Base-by-base conservation (phyloP, 1,140 invertebrate species). In the Dendrolimus kikuchii region DNA sequence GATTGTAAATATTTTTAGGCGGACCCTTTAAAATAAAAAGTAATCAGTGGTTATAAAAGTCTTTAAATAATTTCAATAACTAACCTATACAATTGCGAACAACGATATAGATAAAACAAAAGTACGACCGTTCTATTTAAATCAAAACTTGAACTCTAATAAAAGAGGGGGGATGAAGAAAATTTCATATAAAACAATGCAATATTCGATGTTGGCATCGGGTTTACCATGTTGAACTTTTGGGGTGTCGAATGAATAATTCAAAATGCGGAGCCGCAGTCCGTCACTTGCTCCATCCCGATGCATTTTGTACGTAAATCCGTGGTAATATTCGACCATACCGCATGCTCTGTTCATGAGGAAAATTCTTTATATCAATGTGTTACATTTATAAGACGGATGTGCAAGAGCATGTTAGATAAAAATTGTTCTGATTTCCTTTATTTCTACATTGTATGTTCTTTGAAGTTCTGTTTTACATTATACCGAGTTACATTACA, bases 221-320 rank as follows among this genome's bases (percentile, higher is more conserved):
- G 54, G 53, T 59, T 23, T 23, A 23, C 23, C 23, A 23, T 59
- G 60, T 53, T 56, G 68, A 76, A 74, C 62, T 74, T 80, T 77
- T 68, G 56, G 68, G 66, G 62, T 59, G 55, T 56, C 60, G 64
- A 69, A 82, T 82, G 79, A 80, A 82, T 82, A 74, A 82, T 82
- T 80, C 79, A 82, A 57, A 45, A 61, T 70, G 62, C 71, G 77
- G 68, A 70, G 68, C 63, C 66, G 74, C 74, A 75, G 77, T 78
- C 68, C 73, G 68, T 82, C 79, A 80, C 67, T 67, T 51, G 55
- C 41, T 50, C 61, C 59, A 49, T 56, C 50, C 58, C 62, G 70
- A 51, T 79, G 76, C 75, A 78, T 78, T 75, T 68, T 65, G 55
- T 69, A 68, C 63, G 75, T 71, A 78, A 77, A 81, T 79, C 75